Evolutionary conservation across 2,888 invertebrate genomes (phyloP), one percentile per base, ranked within the genome.

Genomic region (Pseudococcus jackbeardsleyi): DNA sequence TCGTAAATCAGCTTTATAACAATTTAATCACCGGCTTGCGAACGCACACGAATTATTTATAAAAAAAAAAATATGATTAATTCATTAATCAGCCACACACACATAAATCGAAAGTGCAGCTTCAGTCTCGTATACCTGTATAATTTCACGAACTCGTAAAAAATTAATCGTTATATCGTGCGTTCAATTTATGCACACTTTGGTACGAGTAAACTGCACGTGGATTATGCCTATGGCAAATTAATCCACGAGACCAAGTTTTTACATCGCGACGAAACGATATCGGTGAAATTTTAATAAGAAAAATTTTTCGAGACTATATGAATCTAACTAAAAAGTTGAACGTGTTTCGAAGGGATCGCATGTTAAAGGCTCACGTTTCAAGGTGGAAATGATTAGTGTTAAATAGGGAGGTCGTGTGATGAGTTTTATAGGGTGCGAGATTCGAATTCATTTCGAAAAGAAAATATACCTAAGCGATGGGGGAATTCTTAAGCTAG

Each of bases 321-420:
- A 12, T 17, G 46, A 1, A 46, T 50, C 26, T 33, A 33, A 3
- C 17, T 15, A 5, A 50, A 15, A 50, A 11, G 59, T n/a, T 12
- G 6, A 33, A 42, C 79, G 42, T 11, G 79, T 79, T 79, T 33
- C 59, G 59, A 59, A 33, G 33, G 68, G 68, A 33, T 42, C 19
- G 79, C 79, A 42, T 79, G 79, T 79, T 72, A 79, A 79, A 79
- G 46, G 39, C 33, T 79, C 79, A 79, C 79, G 79, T 79, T 42
- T 42, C 79, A 79, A 79, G 79, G 79, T 79, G 79, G 79, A 79
- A 79, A 79, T 79, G 79, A 79, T 79, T 79, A 79, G 79, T 79
- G 42, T 79, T 79, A 79, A 79, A 79, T 79, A 42, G 79, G 79
- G 39, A 42, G 68, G 79, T 79, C 79, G 42, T 79, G 33, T 79